Conservation (phyloP, 2,113 vertebrate genomes). For the Camelus dromedarius region DNA sequence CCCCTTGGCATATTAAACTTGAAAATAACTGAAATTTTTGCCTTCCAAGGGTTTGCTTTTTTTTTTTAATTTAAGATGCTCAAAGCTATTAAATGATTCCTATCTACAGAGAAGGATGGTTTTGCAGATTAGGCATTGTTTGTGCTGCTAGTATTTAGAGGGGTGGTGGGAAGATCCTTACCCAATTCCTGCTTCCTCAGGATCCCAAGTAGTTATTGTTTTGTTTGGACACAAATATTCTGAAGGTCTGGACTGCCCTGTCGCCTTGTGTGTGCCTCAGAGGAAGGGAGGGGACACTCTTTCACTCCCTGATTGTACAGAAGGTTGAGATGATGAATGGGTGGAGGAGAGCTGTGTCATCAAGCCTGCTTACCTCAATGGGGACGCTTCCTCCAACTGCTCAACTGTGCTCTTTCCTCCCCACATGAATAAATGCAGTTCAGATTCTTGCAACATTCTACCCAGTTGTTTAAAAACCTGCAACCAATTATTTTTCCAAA, state of each 20-base stretch:
- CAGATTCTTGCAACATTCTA: neutral
- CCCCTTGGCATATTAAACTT: neutral
- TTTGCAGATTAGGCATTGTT: conserved; percentile 14
- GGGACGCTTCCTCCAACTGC: neutral
- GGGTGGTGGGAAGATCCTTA: conserved; percentile 62
- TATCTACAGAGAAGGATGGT: neutral
- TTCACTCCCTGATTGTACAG: neutral
- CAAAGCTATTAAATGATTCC: neutral
- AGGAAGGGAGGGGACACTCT: neutral
- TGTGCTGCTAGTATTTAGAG: conserved; percentile 13
- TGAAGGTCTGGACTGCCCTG: neutral
- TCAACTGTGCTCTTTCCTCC: neutral
- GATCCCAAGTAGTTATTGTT: conserved; percentile 59
- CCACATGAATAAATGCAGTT: neutral
- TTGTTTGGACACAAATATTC: conserved; percentile 64
- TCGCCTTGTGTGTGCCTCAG: neutral
- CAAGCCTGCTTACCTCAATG: neutral
- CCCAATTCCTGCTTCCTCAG: conserved; percentile 57
- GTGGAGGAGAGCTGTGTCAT: neutral
- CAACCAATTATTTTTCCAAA: neutral
- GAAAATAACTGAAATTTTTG: neutral
- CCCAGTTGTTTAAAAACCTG: neutral
- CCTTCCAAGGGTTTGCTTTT: neutral
- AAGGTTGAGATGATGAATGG: rapidly evolving
- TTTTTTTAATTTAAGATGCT: neutral